Base-by-base conservation (phyloP, 2,113 vertebrate species). In the Bufo bufo region DNA sequence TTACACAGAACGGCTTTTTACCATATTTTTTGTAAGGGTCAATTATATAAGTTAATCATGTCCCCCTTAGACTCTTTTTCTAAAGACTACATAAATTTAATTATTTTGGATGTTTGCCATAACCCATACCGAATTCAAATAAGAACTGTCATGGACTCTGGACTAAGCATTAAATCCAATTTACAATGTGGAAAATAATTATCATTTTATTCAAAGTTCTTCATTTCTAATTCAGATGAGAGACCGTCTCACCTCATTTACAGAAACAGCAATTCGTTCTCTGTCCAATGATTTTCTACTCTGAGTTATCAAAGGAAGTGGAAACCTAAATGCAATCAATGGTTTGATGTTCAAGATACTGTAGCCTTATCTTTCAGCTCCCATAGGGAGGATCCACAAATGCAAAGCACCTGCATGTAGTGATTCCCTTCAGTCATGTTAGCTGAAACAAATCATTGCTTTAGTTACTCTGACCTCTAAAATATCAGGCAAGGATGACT, bases 401-500 rank as follows among this genome's bases (percentile, higher is more conserved):
- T 78, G 49, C 12, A 84, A 88, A 88, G 52, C 56, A 88, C 80
- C 87, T 88, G 80, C 58, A 66, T 77, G 5, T 45, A 45, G 23
- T 33, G 79, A 63, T 74, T 77, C 77, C 10, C 58, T 58, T 81
- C 63, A 65, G n/a, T 79, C 80, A 11, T 88, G 50, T 83, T 49
- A 74, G 12, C 20, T 33, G 7, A 9, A 77, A 66, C 78, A 84
- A 88, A 84, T 84, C n/a, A 77, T 52, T 65, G 45, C 9, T 58
- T 87, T 58, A 43, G 87, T 20, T 16, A 65, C 49, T 33, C 49
- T 84, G 82, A 84, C 87, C 87, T 84, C 81, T 84, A 84, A 69
- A 78, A 66, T n/a, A 77, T 8, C 47, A 66, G n/a, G 11, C 80
- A 45, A 19, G 45, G 80, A 69, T 33, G 12, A 77, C 9, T 54